A percentile compares a stretch with the other conserved stretches of the same genome.
Evolutionary conservation across 2,113 vertebrate genomes (phyloP).

Genomic region (Brachyhypopomus occidentalis): DNA sequence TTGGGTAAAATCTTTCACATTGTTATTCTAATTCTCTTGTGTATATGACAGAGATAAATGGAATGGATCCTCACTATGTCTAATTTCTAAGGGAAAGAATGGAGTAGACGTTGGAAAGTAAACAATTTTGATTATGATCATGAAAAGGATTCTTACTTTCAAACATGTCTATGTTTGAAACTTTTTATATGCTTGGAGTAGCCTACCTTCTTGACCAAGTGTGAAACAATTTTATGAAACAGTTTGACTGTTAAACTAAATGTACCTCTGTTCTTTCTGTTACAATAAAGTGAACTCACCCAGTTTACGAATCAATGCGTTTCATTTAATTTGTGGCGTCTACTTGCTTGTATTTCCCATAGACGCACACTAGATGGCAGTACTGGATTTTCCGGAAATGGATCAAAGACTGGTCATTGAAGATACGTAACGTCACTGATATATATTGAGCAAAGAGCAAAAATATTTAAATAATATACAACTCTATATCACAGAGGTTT

Average conservation of each 20-base stretch:
- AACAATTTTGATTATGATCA: slow-evolving; percentile 32
- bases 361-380: slow-evolving; percentile 44
- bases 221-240: slow-evolving; percentile 10
- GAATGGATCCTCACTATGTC: neutral
- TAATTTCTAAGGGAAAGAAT: slow-evolving; percentile 30
- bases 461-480: no score
- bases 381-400: neutral
- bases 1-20: neutral
- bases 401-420: neutral
- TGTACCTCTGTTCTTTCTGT: slow-evolving; percentile 33
- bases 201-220: neutral
- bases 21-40: slow-evolving; percentile 22
- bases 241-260: slow-evolving; percentile 17
- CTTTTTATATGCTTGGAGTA: slow-evolving; percentile 25
- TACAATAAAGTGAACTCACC: slow-evolving; percentile 56
- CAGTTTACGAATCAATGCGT: neutral
- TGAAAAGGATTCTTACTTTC: slow-evolving; percentile 14
- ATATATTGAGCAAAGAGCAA: no score
- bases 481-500: no score
- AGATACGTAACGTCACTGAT: neutral
- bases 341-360: neutral
- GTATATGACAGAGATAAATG: slow-evolving; percentile 16
- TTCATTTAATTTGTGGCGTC: neutral
- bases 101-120: slow-evolving; percentile 31
- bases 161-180: neutral